These are phyloP conservation scores for Pachyseris speciosa DNA, from an alignment of 64 coral and sea anemone species.

Conservation along the genomic window DNA sequence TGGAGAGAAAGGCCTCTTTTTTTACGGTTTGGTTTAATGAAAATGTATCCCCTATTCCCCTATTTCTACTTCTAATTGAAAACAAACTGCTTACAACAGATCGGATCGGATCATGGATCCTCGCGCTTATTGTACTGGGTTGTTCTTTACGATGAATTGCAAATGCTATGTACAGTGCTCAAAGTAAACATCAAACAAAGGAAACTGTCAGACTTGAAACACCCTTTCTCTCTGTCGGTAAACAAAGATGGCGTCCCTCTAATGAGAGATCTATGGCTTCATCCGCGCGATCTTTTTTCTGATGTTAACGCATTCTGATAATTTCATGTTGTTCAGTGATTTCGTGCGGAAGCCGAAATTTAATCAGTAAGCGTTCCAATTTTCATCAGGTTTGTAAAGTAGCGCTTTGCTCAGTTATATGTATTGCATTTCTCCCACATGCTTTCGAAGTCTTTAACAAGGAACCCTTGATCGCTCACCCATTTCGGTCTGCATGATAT, in stretches of 20 bases:
- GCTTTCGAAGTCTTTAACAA: no score
- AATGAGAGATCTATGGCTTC: not conserved
- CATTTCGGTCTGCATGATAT: no score
- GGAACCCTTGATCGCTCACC: no score
- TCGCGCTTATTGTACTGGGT: not conserved
- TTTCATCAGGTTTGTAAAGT: no score
- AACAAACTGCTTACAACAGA: not conserved
- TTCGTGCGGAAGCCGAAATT: no score
- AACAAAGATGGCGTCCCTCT: conserved; percentile 18
- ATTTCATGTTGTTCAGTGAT: not conserved
- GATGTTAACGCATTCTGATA: not conserved
- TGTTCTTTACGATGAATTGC: not conserved
- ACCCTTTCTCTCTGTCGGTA: not conserved
- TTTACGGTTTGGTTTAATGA: no score
- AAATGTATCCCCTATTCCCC: no score
- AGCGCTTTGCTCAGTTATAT: no score
- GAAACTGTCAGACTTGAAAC: not conserved
- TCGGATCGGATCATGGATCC: not conserved
- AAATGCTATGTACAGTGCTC: not conserved
- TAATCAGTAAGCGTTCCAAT: no score
- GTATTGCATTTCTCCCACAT: no score
- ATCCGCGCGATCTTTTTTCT: not conserved
- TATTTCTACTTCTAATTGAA: not conserved
- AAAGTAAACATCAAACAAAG: conserved; percentile 13
- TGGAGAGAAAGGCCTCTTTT: no score